Conservation (phyloP, 2,888 invertebrate species). For the Cheilosia urbana region DNA sequence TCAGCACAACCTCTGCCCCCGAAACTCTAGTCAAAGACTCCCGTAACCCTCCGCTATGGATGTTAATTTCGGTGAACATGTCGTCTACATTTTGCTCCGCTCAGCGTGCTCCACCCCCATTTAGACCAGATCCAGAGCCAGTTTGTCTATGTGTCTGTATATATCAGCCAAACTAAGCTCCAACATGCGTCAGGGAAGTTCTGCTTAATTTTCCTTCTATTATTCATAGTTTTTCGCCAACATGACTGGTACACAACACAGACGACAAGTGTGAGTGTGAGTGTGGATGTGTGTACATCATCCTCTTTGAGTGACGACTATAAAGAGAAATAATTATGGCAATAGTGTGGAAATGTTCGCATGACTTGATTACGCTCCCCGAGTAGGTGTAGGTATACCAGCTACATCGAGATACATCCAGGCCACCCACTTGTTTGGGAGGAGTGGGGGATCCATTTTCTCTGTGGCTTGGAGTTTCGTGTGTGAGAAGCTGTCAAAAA, state of each 20-base stretch:
- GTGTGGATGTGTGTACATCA: conserved; percentile 33
- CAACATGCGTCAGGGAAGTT: conserved; percentile 67
- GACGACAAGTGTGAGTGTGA: not conserved
- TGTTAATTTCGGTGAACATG: conserved; percentile 71
- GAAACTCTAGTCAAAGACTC: conserved; percentile 41
- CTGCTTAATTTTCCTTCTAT: conserved; percentile 71
- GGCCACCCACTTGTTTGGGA: not conserved
- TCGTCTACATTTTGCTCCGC: conserved; percentile 40
- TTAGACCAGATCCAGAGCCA: not conserved
- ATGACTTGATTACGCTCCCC: conserved; percentile 67
- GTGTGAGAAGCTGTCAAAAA: conserved; percentile 66
- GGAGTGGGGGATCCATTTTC: not conserved
- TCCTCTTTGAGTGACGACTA: conserved; percentile 61
- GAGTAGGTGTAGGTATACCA: not conserved
- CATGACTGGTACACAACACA: not conserved
- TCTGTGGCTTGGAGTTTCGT: conserved; percentile 17
- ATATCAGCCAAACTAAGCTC: conserved; percentile 12
- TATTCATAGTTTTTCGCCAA: conserved; percentile 68
- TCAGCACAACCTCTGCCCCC: conserved; percentile 21
- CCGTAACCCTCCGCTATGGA: conserved; percentile 50
- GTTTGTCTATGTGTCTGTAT: conserved; percentile 4
- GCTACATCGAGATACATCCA: not conserved
- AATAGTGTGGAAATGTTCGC: conserved; percentile 72
- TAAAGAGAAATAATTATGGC: conserved; percentile 74
- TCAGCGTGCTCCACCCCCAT: not conserved